Evolutionary conservation across 2,797 vertebrate genomes (phyloP), one percentile per base, ranked within the genome.

Genomic region (Heliangelus exortis): DNA sequence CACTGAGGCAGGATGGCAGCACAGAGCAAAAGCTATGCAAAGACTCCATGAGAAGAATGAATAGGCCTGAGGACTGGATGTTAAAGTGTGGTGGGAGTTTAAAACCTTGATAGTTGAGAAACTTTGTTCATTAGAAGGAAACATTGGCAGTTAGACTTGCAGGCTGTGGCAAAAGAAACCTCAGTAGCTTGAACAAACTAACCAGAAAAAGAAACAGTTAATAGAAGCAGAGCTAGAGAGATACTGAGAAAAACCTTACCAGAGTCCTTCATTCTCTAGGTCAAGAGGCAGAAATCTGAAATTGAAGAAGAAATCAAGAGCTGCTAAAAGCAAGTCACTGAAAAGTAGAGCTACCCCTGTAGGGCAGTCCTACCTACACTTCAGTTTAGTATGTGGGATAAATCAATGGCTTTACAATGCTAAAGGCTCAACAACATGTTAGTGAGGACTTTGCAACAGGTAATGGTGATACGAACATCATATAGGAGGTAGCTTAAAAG

Each of bases 341-440:
- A 68, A 90, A 75, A 84, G 20, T 15, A 62, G 29, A 74, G 10
- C 4, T 81, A 57, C 7, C 2, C 28, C 18, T 31, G 8, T 29
- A 6, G 3, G 17, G 33, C n/a, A 29, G 12, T 26, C n/a, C 83
- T 48, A 74, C 15, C 1, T 28, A 28, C 5, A 26, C 17, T 59
- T 67, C n/a, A 51, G 0, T 18, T 17, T 23, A 45, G 9, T 28
- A 10, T 5, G 1, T 14, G 13, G 4, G 12, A 36, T 6, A 53
- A 10, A 36, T 28, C 31, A 47, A 47, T 0, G 0, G 6, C 1
- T 4, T 7, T 23, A 50, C 55, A 73, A 62, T 26, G 41, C 33
- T n/a, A n/a, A 29, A 51, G 33, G 33, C 4, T 80, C 57, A 36
- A 31, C 4, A 4, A 66, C 39, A 20, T 7, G 5, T 18, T 67